Conservation (phyloP, 2,797 vertebrate species). For the Chelon labrosus region DNA sequence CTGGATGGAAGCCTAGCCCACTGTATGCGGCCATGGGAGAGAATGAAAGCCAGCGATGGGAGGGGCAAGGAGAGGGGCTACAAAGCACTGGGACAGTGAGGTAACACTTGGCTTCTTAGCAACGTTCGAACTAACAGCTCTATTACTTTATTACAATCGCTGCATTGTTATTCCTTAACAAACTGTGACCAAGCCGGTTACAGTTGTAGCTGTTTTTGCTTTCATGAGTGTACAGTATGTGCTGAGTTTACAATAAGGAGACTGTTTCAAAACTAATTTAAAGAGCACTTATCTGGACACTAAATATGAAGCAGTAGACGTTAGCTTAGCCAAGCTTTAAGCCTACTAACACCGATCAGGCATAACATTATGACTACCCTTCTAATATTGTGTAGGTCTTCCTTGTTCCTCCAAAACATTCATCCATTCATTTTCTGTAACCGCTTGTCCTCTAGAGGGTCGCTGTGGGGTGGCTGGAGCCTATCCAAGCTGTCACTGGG, state of each 20-base stretch:
- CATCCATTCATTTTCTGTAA: no score
- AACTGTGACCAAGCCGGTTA: conserved; percentile 8
- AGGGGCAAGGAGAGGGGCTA: conserved; percentile 41
- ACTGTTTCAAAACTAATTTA: not conserved
- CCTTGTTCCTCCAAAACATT: no score
- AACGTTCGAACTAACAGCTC: conserved; percentile 16
- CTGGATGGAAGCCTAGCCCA: conserved; percentile 44
- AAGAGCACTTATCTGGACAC: no score
- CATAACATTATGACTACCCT: no score
- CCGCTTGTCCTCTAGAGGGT: no score
- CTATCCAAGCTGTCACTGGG: no score
- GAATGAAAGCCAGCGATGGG: conserved; percentile 10
- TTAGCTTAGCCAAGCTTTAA: not conserved
- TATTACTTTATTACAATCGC: conserved; percentile 26
- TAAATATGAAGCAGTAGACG: not conserved
- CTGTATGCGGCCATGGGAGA: conserved; percentile 32
- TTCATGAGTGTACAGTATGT: not conserved
- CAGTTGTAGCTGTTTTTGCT: not conserved
- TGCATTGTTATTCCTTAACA: conserved; percentile 9
- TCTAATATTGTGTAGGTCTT: no score
- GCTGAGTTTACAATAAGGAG: not conserved
- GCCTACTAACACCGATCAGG: not conserved
- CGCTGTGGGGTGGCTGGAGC: no score
- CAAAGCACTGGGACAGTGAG: conserved; percentile 40
- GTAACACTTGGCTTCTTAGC: conserved; percentile 39